Conservation (phyloP, 2,888 invertebrate species). For the Auanema freiburgensis region DNA sequence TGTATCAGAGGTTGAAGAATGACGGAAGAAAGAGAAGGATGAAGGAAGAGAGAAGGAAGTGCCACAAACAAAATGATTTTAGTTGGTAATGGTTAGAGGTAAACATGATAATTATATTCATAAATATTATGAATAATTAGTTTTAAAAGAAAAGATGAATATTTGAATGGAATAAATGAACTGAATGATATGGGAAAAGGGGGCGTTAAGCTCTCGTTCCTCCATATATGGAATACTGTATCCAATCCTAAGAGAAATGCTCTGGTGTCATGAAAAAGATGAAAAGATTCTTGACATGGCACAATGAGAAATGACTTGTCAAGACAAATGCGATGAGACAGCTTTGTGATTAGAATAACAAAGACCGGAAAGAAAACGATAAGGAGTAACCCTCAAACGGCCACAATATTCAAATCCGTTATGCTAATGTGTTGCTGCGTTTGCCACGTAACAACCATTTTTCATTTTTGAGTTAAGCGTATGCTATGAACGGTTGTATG, state of each 20-base stretch:
- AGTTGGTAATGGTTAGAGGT: neutral
- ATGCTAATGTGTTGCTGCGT: no score
- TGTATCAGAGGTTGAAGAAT: neutral
- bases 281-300: neutral
- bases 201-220: neutral
- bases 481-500: no score
- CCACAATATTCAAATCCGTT: no score
- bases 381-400: no score
- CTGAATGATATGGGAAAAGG: neutral
- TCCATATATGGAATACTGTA: neutral
- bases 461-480: no score
- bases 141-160: neutral
- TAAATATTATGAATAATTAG: neutral
- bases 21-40: conserved; percentile 5
- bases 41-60: neutral
- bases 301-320: no score
- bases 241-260: conserved; percentile 2
- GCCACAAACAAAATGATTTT: neutral
- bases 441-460: no score
- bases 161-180: neutral
- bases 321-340: conserved; percentile 21
- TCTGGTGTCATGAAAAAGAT: conserved; percentile 15
- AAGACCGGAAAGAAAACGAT: conserved; percentile 8
- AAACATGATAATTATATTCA: neutral
- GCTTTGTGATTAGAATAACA: conserved; percentile 23